Percentiles rank a stretch among this genome's conserved stretches.
Conservation (phyloP, 2,113 vertebrate species). For the Cricetomys ansorgei region DNA sequence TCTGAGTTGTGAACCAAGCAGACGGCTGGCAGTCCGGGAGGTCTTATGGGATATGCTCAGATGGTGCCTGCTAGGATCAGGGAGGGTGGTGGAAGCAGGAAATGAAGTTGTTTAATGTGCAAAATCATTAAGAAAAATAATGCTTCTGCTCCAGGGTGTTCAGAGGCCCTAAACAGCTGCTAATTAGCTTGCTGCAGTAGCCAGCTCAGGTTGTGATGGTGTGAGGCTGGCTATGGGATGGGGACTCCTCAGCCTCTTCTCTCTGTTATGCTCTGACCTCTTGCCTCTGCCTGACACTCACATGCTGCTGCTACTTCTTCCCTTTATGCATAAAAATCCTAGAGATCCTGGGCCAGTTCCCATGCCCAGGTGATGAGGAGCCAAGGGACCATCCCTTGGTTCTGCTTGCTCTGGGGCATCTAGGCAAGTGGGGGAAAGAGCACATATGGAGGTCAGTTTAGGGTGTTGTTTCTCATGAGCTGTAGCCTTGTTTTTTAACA, state of each 20-base stretch:
- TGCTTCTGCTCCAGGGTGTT: constrained; percentile 40
- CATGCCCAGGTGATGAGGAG: not conserved
- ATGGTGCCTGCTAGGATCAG: not conserved
- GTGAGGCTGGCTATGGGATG: not conserved
- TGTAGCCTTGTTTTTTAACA: not conserved
- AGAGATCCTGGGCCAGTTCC: not conserved
- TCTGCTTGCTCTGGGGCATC: not conserved
- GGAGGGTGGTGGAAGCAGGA: not conserved
- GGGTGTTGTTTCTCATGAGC: not conserved
- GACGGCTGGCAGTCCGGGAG: not conserved
- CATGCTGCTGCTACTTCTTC: not conserved
- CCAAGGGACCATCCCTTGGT: not conserved
- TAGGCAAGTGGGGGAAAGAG: no score
- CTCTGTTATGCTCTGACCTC: not conserved
- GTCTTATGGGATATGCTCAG: not conserved
- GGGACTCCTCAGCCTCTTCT: not conserved
- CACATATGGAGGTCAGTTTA: not conserved
- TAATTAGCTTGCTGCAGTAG: constrained; percentile 55
- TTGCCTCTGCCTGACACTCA: not conserved
- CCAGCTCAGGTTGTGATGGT: not conserved
- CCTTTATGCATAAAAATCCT: not conserved
- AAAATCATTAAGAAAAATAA: constrained; percentile 69
- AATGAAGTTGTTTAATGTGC: constrained; percentile 65
- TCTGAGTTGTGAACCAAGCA: not conserved
- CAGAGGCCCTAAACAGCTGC: constrained; percentile 24